Base-by-base conservation (phyloP, 2,797 vertebrate genomes). In the Tragelaphus oryx region DNA sequence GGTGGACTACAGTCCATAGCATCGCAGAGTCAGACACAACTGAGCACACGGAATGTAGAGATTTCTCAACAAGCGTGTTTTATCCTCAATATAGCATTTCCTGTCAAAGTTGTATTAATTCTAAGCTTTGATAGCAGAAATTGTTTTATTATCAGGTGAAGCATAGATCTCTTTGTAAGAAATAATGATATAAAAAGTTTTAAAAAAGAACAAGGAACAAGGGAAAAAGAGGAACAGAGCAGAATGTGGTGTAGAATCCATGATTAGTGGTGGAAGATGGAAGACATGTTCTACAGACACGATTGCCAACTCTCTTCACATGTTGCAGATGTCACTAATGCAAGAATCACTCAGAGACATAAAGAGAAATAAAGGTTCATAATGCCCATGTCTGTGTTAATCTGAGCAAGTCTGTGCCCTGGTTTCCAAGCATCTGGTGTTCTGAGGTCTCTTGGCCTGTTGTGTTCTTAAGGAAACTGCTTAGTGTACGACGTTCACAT, bases 81-180 rank as follows among this genome's bases (percentile, higher is more conserved):
- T 82, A 81, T 52, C 48, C n/a, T 13, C 60, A 44, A 22, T 82
- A 22, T 6, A 87, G 62, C 8, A 80, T 90, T 90, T 50, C 11
- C 6, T 17, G 20, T 89, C 7, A 13, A 24, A 50, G 44, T 83
- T 83, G 60, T 26, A 14, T 54, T 87, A 80, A 59, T 80, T 87
- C 13, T 59, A 37, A 79, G 46, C 62, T 89, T 87, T 94, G 48
- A 74, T 44, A 89, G 57, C 75, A 89, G 46, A 79, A 79, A 46
- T 26, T 44, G 8, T 8, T 79, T 10, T 46, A 18, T 65, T 37
- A 86, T 83, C 48, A 92, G 33, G 37, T 50, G 81, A 87, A 92
- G 46, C n/a, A 11, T 80, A 41, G 20, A 62, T 76, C 2, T 44
- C 17, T 68, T 59, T 68, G 37, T 81, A 80, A 92, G 59, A 88